Percentiles rank a stretch among this genome's conserved stretches.
Conservation (phyloP, 2,888 invertebrate species). For the Parthenolecanium corni region DNA sequence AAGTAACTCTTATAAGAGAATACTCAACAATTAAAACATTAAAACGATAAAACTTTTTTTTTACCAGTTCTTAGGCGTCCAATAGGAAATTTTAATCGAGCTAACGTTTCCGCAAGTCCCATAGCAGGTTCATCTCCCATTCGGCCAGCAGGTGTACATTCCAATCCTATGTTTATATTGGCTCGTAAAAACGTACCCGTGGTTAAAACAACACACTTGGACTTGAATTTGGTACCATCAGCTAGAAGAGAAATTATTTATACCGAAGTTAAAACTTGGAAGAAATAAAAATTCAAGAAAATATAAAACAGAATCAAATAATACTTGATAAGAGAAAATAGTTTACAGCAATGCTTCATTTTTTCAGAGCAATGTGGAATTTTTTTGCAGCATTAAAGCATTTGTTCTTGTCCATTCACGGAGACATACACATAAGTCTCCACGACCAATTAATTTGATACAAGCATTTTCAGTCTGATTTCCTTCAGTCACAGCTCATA, state of each 20-base stretch:
- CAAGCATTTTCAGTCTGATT: no score
- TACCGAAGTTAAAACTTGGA: neutral
- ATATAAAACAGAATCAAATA: no score
- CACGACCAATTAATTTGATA: no score
- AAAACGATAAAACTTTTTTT: neutral
- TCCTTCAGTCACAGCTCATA: no score
- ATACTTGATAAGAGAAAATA: no score
- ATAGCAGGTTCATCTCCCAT: slow-evolving; percentile 67
- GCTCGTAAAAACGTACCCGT: slow-evolving; percentile 82
- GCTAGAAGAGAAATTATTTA: slow-evolving; percentile 37
- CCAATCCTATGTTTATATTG: slow-evolving; percentile 68
- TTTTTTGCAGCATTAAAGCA: no score
- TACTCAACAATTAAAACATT: neutral
- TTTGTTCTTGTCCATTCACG: no score
- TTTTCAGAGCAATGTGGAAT: no score
- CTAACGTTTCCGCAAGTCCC: slow-evolving; percentile 61
- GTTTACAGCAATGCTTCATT: no score
- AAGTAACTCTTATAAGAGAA: neutral
- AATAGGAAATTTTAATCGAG: slow-evolving; percentile 57
- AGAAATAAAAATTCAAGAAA: no score
- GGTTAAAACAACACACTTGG: slow-evolving; percentile 63
- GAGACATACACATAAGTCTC: no score
- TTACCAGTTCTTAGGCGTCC: slow-evolving; percentile 71
- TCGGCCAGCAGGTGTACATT: slow-evolving; percentile 63
- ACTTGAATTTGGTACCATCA: slow-evolving; percentile 48